Base-by-base conservation (phyloP, 2,888 invertebrate genomes). In the Ischnura elegans region DNA sequence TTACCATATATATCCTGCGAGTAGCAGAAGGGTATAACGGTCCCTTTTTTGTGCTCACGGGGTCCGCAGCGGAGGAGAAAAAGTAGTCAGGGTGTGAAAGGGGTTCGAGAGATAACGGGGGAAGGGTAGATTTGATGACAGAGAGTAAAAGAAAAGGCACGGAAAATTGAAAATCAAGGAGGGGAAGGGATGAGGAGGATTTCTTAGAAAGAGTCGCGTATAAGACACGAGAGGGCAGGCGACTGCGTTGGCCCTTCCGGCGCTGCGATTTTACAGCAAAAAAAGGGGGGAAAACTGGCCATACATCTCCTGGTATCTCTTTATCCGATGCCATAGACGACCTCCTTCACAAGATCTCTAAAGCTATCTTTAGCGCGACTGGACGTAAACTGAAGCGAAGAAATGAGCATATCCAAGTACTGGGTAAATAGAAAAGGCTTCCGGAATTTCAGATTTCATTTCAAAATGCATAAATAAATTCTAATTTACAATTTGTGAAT, bases 11-110 rank as follows among this genome's bases (percentile, higher is more conserved):
- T 86, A 46, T 86, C 90, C 90, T 90, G 61, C n/a, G 43, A 43
- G 87, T 42, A 51, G 46, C 19, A 43, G 43, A 45, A 61, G 90
- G 61, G 66, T 29, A 61, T 45, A 90, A 90, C 43, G 90, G 90
- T 76, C 36, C n/a, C 66, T 45, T 90, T 90, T 90, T 51, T 90
- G 61, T 90, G 90, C 45, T 42, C 90, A n/a, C 25, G 43, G n/a
- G 55, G n/a, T n/a, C n/a, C 42, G 90, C 25, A 42, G 13, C 61
- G 55, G 55, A 61, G 61, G 13, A n/a, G 21, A 61, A 66, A n/a
- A 76, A 90, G 42, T 42, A 90, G 90, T 5, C 21, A 90, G 66
- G 61, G 90, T 90, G 55, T 66, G 90, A 90, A 90, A 90, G 90
- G 66, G 66, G 46, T 90, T 61, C 90, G n/a, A 61, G 25, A 86